phyloP scores from a whole-genome alignment of 2,113 vertebrate species.

The Onychorhynchus coronatus region DNA sequence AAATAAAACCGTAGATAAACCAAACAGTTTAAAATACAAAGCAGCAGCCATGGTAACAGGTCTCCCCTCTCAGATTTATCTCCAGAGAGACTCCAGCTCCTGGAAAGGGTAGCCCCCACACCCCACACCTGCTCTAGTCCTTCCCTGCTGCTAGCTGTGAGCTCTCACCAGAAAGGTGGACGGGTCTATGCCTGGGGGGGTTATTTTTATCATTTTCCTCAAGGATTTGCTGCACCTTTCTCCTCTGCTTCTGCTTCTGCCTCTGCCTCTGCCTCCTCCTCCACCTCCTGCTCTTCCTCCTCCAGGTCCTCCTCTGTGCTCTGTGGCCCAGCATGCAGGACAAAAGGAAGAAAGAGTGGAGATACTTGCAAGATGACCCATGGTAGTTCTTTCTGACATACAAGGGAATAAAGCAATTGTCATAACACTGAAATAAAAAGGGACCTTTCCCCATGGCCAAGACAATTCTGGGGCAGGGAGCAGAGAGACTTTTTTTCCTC shows the following conservation, averaged over 20 bases:
- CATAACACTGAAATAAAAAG: not conserved
- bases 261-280: slow-evolving; percentile 69
- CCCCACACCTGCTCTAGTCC: slow-evolving; percentile 25
- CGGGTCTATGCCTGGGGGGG: slow-evolving; percentile 55
- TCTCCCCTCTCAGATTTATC: not conserved
- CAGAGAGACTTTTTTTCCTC: not conserved
- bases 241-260: slow-evolving; percentile 72
- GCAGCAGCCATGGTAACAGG: slow-evolving; percentile 39
- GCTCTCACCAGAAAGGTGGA: slow-evolving; percentile 66
- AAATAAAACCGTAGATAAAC: slow-evolving; percentile 59
- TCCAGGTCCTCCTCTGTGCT: slow-evolving; percentile 72
- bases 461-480: not conserved
- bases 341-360: slow-evolving; percentile 76
- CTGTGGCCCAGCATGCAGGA: slow-evolving; percentile 72
- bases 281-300: slow-evolving; percentile 70
- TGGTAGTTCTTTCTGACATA: not conserved
- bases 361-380: slow-evolving; percentile 50
- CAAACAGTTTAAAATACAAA: slow-evolving; percentile 53
- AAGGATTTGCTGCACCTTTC: slow-evolving; percentile 78
- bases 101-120: not conserved
- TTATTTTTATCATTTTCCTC: slow-evolving; percentile 63
- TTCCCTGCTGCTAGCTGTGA: slow-evolving; percentile 56
- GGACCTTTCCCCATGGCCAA: not conserved
- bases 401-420: not conserved
- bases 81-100: slow-evolving; percentile 5